Evolutionary conservation across 2,888 invertebrate genomes (phyloP), one percentile per base, ranked within the genome.

Genomic region (Allygus modestus): DNA sequence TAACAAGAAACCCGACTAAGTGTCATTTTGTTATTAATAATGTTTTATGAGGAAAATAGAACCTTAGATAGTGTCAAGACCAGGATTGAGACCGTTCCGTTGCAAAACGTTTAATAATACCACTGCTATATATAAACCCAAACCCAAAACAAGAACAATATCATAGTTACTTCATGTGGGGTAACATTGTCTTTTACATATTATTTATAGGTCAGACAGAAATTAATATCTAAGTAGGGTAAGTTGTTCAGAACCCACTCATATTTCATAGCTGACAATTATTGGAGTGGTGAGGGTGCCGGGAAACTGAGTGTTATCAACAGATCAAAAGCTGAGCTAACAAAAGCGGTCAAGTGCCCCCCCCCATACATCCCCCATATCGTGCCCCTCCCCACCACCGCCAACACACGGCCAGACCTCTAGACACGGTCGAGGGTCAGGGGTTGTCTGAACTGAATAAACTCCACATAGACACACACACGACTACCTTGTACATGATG

Each of bases 231-330:
- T 58, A 58, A 58, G 5, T 2, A 58, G 58, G 58, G 15, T 20
- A 58, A 58, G 58, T 5, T 20, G 58, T 20, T 51, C 65, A 65
- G 65, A 1, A 15, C 28, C 65, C 65, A 65, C 65, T 28, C 65
- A 65, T 65, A 65, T 28, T 28, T 65, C 65, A 65, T 65, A 65
- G 26, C 26, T 65, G 65, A 65, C 65, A 65, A 65, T 65, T 65
- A 65, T 65, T 65, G 65, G 54, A 20, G 65, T 9, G 65, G 28
- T 28, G 4, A 7, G 26, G 28, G 28, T 17, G 31, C 28, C 15
- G 65, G 65, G 65, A 65, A 65, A 65, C 65, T 65, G 41, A 77
- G 77, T 51, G 77, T 77, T 77, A 77, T 77, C 77, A 77, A 46
- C 28, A 46, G 46, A 77, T 77, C 77, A 46, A 77, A 46, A 77